A percentile compares a stretch with the other conserved stretches of the same genome.
phyloP scores from a whole-genome alignment of 1,140 invertebrate species.

The Apocrypta bakeri region DNA sequence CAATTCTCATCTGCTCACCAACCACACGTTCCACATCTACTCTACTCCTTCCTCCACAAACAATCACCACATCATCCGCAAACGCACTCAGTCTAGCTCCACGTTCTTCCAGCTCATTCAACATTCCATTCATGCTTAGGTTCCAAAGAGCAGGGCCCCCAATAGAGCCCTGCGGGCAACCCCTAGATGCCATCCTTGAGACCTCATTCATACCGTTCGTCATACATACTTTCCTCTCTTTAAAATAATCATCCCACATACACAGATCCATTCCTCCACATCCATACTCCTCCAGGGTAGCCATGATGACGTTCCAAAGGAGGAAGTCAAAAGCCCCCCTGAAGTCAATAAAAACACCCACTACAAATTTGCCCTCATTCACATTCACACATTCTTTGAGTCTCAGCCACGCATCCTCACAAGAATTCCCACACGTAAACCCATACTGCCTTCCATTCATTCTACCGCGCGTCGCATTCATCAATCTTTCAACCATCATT shows the following conservation, averaged over 20 bases:
- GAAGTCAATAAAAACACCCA: conserved; percentile 55
- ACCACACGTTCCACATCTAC: conserved; percentile 34
- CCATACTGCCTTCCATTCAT: conserved; percentile 40
- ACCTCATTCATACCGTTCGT: no score
- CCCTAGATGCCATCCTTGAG: conserved; percentile 20
- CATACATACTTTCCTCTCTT: no score
- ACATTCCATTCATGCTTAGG: conserved; percentile 54
- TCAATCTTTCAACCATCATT: conserved; percentile 52
- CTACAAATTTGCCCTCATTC: conserved; percentile 53
- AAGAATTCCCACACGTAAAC: no score
- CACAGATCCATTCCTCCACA: no score
- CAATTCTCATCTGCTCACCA: conserved; percentile 4
- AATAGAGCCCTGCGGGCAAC: conserved; percentile 53
- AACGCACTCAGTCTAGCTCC: conserved; percentile 51
- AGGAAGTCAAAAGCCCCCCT: conserved; percentile 41
- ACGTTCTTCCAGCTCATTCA: conserved; percentile 36
- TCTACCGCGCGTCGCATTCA: background rate
- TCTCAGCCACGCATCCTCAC: conserved; percentile 50
- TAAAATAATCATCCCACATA: no score
- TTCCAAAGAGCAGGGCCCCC: conserved; percentile 57
- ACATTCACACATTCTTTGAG: no score
- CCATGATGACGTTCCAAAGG: conserved; percentile 61
- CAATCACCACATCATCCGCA: conserved; percentile 56
- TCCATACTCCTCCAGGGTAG: conserved; percentile 50
- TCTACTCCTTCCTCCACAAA: conserved; percentile 48